These are phyloP conservation scores for Apodemia duryi DNA, from an alignment of 2,888 invertebrate genomes.

Conservation along the genomic window DNA sequence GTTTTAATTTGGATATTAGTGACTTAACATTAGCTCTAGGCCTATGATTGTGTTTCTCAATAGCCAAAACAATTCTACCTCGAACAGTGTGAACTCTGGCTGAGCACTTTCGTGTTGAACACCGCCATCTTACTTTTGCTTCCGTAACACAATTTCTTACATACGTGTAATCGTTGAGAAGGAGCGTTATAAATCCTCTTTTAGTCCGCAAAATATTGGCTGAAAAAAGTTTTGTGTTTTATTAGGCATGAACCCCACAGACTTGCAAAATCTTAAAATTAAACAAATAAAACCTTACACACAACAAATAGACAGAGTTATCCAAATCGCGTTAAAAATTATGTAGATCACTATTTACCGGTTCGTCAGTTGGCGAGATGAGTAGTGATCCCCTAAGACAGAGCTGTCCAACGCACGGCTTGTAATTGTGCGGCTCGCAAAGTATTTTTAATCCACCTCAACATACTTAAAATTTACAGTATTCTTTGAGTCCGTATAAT, in stretches of 20 bases:
- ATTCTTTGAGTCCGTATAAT: too few species aligned
- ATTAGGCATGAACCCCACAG: neutral
- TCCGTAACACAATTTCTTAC: constrained; percentile 32
- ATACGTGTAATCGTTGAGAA: constrained; percentile 37
- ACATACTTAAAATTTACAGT: too few species aligned
- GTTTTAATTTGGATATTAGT: neutral
- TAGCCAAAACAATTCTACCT: constrained; percentile 25
- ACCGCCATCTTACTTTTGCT: constrained; percentile 42
- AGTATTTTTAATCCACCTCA: too few species aligned
- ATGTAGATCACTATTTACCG: too few species aligned
- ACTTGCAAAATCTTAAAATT: too few species aligned
- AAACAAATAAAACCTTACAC: too few species aligned
- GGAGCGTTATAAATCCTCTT: constrained; percentile 34
- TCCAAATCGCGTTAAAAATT: too few species aligned
- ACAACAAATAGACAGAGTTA: too few species aligned
- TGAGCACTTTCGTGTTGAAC: constrained; percentile 36
- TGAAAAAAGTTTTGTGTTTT: constrained; percentile 19
- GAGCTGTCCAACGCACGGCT: too few species aligned
- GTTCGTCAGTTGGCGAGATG: too few species aligned
- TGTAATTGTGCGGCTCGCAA: too few species aligned
- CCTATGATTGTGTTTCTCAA: constrained; percentile 31
- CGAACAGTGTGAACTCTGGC: constrained; percentile 41
- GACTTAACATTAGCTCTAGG: constrained; percentile 17
- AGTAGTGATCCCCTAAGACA: too few species aligned
- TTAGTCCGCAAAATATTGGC: constrained; percentile 22